phyloP scores from a whole-genome alignment of 1,140 invertebrate species.

The Dysdera silvatica region DNA sequence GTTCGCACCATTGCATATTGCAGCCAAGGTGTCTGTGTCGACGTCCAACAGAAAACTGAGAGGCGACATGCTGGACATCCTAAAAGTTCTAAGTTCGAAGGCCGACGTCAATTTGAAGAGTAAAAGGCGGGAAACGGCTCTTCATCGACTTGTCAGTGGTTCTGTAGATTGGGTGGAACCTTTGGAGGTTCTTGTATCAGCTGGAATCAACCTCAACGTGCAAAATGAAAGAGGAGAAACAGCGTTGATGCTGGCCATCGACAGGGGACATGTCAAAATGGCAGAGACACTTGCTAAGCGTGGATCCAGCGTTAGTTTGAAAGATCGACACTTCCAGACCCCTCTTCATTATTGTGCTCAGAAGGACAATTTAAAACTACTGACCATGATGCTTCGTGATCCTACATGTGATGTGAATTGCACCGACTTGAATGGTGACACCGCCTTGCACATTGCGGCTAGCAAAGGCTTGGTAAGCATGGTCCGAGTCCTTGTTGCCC shows the following conservation, averaged over 20 bases:
- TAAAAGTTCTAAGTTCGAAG: background rate
- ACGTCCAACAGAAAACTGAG: background rate
- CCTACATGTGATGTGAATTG: slow-evolving; percentile 31
- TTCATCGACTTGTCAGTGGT: slow-evolving; percentile 22
- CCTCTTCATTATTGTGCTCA: slow-evolving; percentile 20
- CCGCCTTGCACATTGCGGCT: slow-evolving; percentile 38
- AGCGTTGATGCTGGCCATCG: slow-evolving; percentile 87
- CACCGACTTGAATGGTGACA: slow-evolving; percentile 37
- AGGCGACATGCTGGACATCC: background rate
- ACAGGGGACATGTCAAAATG: slow-evolving; percentile 81
- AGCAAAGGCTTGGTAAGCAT: slow-evolving; percentile 37
- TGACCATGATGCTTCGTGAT: slow-evolving; percentile 21
- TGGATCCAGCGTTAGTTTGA: slow-evolving; percentile 21
- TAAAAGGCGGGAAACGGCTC: slow-evolving; percentile 35
- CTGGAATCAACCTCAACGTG: slow-evolving; percentile 35
- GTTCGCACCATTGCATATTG: slow-evolving; percentile 17
- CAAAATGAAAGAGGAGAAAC: slow-evolving; percentile 84
- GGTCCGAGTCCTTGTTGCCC: slow-evolving; percentile 33
- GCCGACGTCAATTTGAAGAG: slow-evolving; percentile 35
- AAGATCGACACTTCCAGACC: slow-evolving; percentile 33
- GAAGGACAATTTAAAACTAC: slow-evolving; percentile 28
- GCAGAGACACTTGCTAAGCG: slow-evolving; percentile 53
- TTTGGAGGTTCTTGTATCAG: slow-evolving; percentile 30
- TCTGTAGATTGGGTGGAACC: background rate
- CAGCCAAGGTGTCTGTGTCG: slow-evolving; percentile 1